These are phyloP conservation scores for Pholis gunnellus DNA, from an alignment of 2,113 vertebrate genomes.

Conservation along the genomic window DNA sequence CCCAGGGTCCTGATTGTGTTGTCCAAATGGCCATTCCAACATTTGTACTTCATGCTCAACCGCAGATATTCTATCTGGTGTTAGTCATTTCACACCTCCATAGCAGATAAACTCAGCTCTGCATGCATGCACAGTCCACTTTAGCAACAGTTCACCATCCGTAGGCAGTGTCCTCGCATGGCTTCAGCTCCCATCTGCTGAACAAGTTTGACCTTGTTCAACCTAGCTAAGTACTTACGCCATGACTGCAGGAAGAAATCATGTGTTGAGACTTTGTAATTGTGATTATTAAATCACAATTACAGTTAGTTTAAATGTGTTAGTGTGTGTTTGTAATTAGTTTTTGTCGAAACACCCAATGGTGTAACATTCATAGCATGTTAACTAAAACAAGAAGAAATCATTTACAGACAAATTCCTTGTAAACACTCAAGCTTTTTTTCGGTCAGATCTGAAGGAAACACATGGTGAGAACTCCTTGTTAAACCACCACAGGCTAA, in stretches of 20 bases:
- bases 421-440: slow-evolving; percentile 19
- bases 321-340: background rate
- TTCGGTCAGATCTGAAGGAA: slow-evolving; percentile 24
- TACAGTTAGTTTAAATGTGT: background rate
- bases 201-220: slow-evolving; percentile 16
- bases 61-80: slow-evolving; percentile 27
- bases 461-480: slow-evolving; percentile 46
- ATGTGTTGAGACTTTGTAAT: background rate
- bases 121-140: slow-evolving; percentile 12
- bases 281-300: background rate
- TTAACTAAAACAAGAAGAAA: slow-evolving; percentile 27
- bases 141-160: slow-evolving; percentile 18
- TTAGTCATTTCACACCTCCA: slow-evolving; percentile 52
- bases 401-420: slow-evolving; percentile 11
- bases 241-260: background rate
- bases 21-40: background rate
- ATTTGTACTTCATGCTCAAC: slow-evolving; percentile 3
- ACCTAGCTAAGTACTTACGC: background rate
- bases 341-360: background rate
- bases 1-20: background rate
- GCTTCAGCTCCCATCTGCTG: slow-evolving; percentile 37
- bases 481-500: slow-evolving; percentile 28
- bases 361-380: background rate
- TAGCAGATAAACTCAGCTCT: slow-evolving; percentile 33
- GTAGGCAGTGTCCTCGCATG: slow-evolving; percentile 11